Evolutionary conservation across 2,888 invertebrate genomes (phyloP).

Genomic region (Cryptocheilus praepositus): DNA sequence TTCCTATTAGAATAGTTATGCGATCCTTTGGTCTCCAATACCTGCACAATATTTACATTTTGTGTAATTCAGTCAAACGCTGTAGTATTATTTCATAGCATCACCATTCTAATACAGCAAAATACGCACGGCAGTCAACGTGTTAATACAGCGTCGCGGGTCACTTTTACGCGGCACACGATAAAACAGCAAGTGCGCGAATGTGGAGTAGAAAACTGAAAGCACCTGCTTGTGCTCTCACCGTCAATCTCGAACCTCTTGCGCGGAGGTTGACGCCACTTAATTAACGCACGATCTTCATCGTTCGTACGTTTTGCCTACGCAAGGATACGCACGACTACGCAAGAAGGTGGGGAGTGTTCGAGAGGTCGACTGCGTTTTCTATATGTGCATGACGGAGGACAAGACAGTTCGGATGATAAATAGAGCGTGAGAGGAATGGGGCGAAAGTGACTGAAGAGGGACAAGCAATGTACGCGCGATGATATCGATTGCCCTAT

Average conservation of each 20-base stretch:
- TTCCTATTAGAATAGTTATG: too few relatives aligned
- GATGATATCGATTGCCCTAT: slow-evolving; percentile 56
- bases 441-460: slow-evolving; percentile 6
- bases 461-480: slow-evolving; percentile 22
- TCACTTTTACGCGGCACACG: too few relatives aligned
- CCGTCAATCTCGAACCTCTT: slow-evolving; percentile 18
- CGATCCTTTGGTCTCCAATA: too few relatives aligned
- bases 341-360: slow-evolving; percentile 21
- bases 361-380: slow-evolving; percentile 2
- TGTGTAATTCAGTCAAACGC: too few relatives aligned
- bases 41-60: too few relatives aligned
- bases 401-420: slow-evolving; percentile 7
- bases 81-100: too few relatives aligned
- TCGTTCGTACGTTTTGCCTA: slow-evolving; percentile 12
- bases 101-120: too few relatives aligned
- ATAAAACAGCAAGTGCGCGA: too few relatives aligned
- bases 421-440: slow-evolving; percentile 2
- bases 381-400: not conserved
- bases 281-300: slow-evolving; percentile 29
- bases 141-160: too few relatives aligned
- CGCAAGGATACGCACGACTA: slow-evolving; percentile 14
- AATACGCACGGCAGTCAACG: too few relatives aligned
- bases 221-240: too few relatives aligned
- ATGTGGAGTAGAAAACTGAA: too few relatives aligned
- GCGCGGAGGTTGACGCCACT: slow-evolving; percentile 10